Percentiles rank a stretch among this genome's conserved stretches.
Evolutionary conservation across 37 sponge, comb jelly and placozoan species (phyloP).

Genomic region (Ianthella basta): DNA sequence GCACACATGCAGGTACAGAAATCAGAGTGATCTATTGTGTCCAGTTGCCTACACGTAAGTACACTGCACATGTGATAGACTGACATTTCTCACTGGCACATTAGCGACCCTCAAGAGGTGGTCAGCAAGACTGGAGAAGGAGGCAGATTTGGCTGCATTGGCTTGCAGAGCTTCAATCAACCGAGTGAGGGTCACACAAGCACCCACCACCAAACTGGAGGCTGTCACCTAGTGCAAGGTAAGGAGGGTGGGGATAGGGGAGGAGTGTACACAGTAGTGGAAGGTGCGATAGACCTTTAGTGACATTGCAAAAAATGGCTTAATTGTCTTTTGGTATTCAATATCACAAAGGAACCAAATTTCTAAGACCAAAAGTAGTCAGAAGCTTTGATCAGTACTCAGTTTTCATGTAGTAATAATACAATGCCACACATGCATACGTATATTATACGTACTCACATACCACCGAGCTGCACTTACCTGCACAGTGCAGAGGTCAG

Average conservation of each 20-base stretch:
- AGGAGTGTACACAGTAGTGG: background rate
- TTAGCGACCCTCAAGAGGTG: slow-evolving; percentile 67
- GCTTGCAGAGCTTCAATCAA: slow-evolving; percentile 57
- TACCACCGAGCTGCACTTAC: no score
- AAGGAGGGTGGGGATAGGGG: background rate
- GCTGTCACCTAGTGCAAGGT: slow-evolving; percentile 30
- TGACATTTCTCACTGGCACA: slow-evolving; percentile 71
- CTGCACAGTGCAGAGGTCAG: slow-evolving; percentile 41
- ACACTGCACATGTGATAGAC: no score
- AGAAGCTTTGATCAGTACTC: no score
- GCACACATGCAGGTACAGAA: no score
- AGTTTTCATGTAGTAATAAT: no score
- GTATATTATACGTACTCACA: background rate
- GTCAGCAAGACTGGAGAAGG: slow-evolving; percentile 41
- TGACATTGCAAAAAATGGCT: background rate
- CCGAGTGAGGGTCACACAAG: slow-evolving; percentile 43
- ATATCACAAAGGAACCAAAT: no score
- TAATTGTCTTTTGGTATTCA: no score
- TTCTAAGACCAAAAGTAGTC: no score
- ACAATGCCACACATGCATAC: no score
- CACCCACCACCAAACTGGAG: slow-evolving; percentile 53
- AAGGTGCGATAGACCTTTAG: background rate
- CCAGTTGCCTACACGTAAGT: no score
- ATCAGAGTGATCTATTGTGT: no score
- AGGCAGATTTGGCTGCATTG: slow-evolving; percentile 42